Base-by-base conservation (phyloP, 2,113 vertebrate species). In the Xyrauchen texanus region DNA sequence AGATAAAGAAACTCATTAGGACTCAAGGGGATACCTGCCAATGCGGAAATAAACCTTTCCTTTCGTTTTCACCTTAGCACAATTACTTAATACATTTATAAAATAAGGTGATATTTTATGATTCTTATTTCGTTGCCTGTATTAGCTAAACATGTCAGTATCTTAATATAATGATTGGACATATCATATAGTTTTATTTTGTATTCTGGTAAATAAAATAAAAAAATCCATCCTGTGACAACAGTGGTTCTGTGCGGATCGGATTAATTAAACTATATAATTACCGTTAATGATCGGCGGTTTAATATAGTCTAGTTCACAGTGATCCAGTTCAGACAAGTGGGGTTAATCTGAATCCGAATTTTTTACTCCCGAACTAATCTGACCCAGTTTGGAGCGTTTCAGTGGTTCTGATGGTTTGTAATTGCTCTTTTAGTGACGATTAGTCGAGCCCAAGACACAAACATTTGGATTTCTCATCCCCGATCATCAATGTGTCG, bases 21-120 rank as follows among this genome's bases (percentile, higher is more conserved):
- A 45, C 8, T 13, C 15, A 3, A 51, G 3, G 45, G 47, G 44
- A 61, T 75, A 44, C 60, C 47, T 55, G 62, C 9, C 62, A 65
- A 76, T 53, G 73, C 73, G 73, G 73, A 76, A 76, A 76, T 76
- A 65, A 52, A 65, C 21, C 15, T 73, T 44, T 53, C 42, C 60
- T 78, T 69, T 78, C 61, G 55, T 79, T 61, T 67, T 66, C 60
- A 47, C 15, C 46, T 65, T 13, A 10, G 44, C 13, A 46, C 42
- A 65, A 16, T 34, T 34, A 34, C 21, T 34, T 34, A 34, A 34
- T 34, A 34, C 1, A 53, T 8, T 7, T 4, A 21, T 15, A 7
- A 60, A 34, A n/a, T 42, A 5, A 69, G 16, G 7, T 57, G 44
- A 45, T 55, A 46, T 45, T 11, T 21, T 21, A 34, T 70, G 11